Base-by-base conservation (phyloP, 2,888 invertebrate genomes). In the Zaprionus lineosus region DNA sequence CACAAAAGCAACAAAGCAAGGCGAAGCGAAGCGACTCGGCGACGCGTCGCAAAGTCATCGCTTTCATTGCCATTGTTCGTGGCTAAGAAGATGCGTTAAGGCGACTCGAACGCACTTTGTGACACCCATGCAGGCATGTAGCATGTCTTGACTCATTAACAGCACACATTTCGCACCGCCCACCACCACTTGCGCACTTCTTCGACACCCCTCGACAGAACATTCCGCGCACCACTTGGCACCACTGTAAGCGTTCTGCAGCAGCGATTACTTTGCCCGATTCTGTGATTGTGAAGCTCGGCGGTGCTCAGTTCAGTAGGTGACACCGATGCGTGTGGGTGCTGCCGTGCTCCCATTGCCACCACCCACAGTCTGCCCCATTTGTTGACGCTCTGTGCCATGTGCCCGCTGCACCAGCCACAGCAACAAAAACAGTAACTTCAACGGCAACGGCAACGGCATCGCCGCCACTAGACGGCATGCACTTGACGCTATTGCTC, bases 401-500 rank as follows among this genome's bases (percentile, higher is more conserved):
- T 50, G 24, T 51, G 31, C 18, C n/a, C 9, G 11, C 6, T 43
- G 7, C 19, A 24, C 4, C 8, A 2, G 6, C 24, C 21, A 21
- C 7, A 21, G 7, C 21, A 7, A 7, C 3, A 21, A 3, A 7
- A 5, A 21, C 3, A 3, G 21, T 21, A 21, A 21, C 21, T 7
- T 7, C 21, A 21, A 21, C 37, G 9, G 18, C 33, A 15, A 33
- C 24, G 16, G 65, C 47, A 39, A 59, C 47, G 66, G 62, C 56
- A 62, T 50, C 61, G 63, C 75, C 53, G 51, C 47, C n/a, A n/a
- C n/a, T n/a, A 75, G 66, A 62, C 64, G 39, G 63, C 75, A 63
- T 78, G 85, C 79, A 83, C 83, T 85, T 85, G 83, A 78, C 63
- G 83, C 83, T 64, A 64, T 64, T 79, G 85, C 79, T 85, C 85